phyloP scores from a whole-genome alignment of 2,797 vertebrate genomes.

The Pseudocheirus occidentalis region DNA sequence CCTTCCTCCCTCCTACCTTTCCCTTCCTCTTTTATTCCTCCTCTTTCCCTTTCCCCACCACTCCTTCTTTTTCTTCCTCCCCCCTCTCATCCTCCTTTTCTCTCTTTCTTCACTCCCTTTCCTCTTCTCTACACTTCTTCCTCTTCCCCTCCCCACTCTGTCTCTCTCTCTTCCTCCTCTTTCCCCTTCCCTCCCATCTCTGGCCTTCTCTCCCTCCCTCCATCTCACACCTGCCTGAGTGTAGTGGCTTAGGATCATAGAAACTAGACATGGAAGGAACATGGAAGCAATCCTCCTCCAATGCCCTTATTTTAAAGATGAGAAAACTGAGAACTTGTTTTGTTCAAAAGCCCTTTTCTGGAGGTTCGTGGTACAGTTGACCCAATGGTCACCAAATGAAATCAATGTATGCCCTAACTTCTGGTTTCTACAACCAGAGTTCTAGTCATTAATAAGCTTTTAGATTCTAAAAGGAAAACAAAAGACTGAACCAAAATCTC shows the following conservation, averaged over 20 bases:
- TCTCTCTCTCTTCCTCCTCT: background rate
- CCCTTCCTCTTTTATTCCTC: background rate
- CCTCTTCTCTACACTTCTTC: background rate
- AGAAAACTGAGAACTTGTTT: background rate
- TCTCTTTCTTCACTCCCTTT: background rate
- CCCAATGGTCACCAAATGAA: background rate
- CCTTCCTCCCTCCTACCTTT: background rate
- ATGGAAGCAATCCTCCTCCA: background rate
- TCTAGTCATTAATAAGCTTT: slow-evolving; percentile 50
- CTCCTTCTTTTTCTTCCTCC: background rate
- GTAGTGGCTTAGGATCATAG: background rate
- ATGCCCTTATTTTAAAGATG: background rate
- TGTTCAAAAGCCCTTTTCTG: slow-evolving; percentile 35
- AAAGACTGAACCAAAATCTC: slow-evolving; percentile 22
- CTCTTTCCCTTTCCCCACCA: background rate
- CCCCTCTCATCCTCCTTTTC: background rate
- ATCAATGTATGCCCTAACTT: background rate
- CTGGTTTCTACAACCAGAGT: slow-evolving; percentile 35
- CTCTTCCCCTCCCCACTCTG: background rate
- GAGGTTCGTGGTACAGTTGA: background rate
- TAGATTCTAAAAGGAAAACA: slow-evolving; percentile 12
- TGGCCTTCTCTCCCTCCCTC: background rate
- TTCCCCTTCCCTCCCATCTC: background rate
- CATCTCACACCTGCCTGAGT: background rate
- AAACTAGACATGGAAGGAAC: background rate